Evolutionary conservation across 2,888 invertebrate species (phyloP).

Genomic region (Aphidius colemani): DNA sequence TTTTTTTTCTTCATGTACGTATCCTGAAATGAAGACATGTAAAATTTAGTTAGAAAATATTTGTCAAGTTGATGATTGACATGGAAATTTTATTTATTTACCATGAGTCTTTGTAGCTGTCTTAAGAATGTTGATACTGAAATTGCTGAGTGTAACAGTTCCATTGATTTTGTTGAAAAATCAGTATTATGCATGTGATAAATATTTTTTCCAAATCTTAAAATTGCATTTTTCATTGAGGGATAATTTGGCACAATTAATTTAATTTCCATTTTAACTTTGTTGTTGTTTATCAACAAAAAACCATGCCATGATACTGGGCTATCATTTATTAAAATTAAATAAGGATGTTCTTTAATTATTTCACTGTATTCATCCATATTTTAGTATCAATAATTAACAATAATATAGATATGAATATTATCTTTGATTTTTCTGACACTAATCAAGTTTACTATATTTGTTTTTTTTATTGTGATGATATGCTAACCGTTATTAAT

Average conservation of each 20-base stretch:
- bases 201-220: constrained; percentile 47
- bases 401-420: too few species aligned
- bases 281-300: constrained; percentile 33
- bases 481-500: too few species aligned
- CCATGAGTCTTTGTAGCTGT: constrained; percentile 44
- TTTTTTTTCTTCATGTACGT: constrained; percentile 29
- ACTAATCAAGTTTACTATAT: too few species aligned
- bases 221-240: constrained; percentile 35
- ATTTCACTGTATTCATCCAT: constrained; percentile 45
- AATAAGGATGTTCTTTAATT: constrained; percentile 46
- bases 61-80: background rate
- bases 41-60: background rate
- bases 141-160: constrained; percentile 35
- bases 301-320: constrained; percentile 52
- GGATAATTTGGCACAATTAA: constrained; percentile 50
- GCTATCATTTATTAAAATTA: constrained; percentile 43
- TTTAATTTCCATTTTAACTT: constrained; percentile 41
- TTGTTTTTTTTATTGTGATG: too few species aligned
- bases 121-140: constrained; percentile 46
- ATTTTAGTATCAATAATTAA: background rate
- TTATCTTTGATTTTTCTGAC: too few species aligned
- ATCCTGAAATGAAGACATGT: constrained; percentile 23
- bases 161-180: background rate
- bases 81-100: constrained; percentile 21
- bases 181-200: constrained; percentile 35